These are phyloP conservation scores for Hippolais icterina DNA, from an alignment of 2,113 vertebrate species.

Conservation along the genomic window DNA sequence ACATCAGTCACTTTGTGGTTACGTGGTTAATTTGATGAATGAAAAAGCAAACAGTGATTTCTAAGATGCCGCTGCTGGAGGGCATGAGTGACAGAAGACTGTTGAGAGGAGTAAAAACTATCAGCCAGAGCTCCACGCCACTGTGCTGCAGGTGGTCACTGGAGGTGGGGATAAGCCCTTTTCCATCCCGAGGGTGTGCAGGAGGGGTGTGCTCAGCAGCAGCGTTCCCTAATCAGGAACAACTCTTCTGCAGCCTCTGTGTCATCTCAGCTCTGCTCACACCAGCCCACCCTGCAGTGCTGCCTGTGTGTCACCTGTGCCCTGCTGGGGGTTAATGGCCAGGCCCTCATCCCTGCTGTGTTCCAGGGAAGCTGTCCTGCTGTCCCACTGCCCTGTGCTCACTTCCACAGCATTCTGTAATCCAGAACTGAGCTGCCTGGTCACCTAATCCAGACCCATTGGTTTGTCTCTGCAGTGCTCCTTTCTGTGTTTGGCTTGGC, in stretches of 20 bases:
- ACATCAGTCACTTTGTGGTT: neutral
- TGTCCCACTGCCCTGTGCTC: accelerated
- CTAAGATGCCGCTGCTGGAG: neutral
- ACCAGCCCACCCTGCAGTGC: accelerated
- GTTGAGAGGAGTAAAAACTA: accelerated
- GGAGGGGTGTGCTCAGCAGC: neutral
- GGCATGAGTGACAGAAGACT: accelerated
- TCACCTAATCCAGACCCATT: neutral
- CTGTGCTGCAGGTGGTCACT: neutral
- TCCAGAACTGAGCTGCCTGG: neutral
- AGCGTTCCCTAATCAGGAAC: accelerated
- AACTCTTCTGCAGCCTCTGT: neutral
- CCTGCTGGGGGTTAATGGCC: neutral
- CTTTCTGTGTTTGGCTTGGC: neutral
- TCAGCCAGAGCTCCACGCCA: accelerated
- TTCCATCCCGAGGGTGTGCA: accelerated
- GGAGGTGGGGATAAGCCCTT: neutral
- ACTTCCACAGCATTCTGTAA: accelerated
- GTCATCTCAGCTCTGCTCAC: neutral
- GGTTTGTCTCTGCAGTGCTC: neutral
- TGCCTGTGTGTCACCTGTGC: neutral
- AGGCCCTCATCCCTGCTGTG: neutral
- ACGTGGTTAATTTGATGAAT: neutral
- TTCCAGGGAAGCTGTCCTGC: neutral
- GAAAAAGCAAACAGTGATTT: neutral